A percentile compares a stretch with the other conserved stretches of the same genome.
These are phyloP conservation scores for Caenorhabditis sp. DNA, from an alignment of 2,888 invertebrate genomes.

Conservation along the genomic window DNA sequence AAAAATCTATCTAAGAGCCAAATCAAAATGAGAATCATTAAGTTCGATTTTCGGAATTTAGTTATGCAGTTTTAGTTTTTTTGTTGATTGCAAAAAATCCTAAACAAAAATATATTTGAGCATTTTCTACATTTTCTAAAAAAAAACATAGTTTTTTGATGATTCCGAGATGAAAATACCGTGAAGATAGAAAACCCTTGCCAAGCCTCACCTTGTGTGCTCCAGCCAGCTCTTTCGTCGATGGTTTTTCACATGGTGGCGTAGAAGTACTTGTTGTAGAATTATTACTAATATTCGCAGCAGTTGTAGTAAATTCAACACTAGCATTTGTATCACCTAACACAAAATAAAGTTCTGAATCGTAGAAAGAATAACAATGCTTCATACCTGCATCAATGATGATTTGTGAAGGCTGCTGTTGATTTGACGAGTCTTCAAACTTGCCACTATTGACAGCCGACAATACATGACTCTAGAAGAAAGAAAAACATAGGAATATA, in stretches of 20 bases:
- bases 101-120: too few species aligned
- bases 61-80: too few species aligned
- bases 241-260: constrained; percentile 12
- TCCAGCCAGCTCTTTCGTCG: constrained; percentile 27
- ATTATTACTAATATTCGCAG: neutral
- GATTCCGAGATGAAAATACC: neutral
- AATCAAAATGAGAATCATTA: too few species aligned
- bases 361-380: constrained; percentile 2
- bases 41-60: too few species aligned
- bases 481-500: constrained; percentile 1
- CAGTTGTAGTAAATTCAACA: neutral
- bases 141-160: too few species aligned
- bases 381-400: constrained; percentile 2
- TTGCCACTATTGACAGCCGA: constrained; percentile 44
- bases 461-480: constrained; percentile 40
- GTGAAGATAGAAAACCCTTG: too few species aligned
- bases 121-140: too few species aligned
- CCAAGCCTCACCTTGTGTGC: constrained; percentile 27
- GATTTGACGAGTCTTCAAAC: constrained; percentile 34
- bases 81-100: too few species aligned
- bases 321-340: constrained; percentile 4
- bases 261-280: neutral
- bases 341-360: constrained; percentile 1
- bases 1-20: too few species aligned
- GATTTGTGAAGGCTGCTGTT: neutral